Evolutionary conservation across 2,888 invertebrate species (phyloP), one percentile per base, ranked within the genome.

Genomic region (Dusona sp.): DNA sequence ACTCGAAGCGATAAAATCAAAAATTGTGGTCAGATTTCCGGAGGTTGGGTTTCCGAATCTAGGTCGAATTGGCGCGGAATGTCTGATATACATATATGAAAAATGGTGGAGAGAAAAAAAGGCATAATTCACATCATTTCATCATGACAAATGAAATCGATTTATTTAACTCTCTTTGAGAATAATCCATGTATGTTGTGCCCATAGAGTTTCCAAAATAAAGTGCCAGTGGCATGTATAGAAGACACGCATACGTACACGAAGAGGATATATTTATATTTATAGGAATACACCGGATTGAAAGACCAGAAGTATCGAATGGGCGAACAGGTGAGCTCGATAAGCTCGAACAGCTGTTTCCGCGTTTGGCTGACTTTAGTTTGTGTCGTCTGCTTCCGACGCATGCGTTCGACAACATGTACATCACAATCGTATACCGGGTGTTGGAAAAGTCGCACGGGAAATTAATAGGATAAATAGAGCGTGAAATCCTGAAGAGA

Each of bases 271-370:
- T 29, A 61, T 42, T 42, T 29, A 29, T 29, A 11, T 61, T 4
- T 3, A 29, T 16, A 29, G 16, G 8, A 29, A 61, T 61, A 74
- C 38, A 16, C 72, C 51, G 65, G 77, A 77, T 77, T 67, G 75
- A 54, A 86, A 88, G 84, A 88, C 85, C 83, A 86, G 88, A 82
- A 85, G 86, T 87, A 88, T 90, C 90, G 88, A 88, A 87, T 83
- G 88, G 87, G 77, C 73, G 86, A 91, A 90, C 92, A 92, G 92
- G 92, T 92, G 92, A 91, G 79, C 86, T 86, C 88, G 89, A 90
- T 90, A 90, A 91, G 91, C 90, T 89, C 88, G 86, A 91, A 92
- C 92, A 92, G 91, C 92, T 92, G 92, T 91, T 91, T 92, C 91
- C 91, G 87, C 85, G 89, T 89, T 89, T 89, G 87, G 83, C 88